These are phyloP conservation scores for Erinaceus europaeus DNA, from an alignment of 2,113 vertebrate species.

Conservation along the genomic window DNA sequence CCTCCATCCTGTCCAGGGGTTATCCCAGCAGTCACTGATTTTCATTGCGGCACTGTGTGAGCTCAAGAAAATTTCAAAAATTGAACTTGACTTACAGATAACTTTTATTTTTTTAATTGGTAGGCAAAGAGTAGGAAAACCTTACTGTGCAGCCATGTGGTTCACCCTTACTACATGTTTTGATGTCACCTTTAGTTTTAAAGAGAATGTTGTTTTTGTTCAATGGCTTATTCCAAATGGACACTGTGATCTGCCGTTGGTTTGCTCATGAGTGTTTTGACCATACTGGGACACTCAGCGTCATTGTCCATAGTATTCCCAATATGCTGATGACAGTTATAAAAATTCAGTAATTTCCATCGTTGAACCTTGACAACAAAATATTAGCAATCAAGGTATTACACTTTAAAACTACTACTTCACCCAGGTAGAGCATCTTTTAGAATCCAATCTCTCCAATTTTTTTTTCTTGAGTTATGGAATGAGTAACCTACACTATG, in stretches of 20 bases:
- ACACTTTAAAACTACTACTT: slow-evolving; percentile 61
- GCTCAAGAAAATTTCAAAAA: slow-evolving; percentile 56
- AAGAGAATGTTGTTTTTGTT: neutral
- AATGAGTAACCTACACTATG: slow-evolving; percentile 74
- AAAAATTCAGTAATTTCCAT: slow-evolving; percentile 76
- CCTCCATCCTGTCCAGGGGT: slow-evolving; percentile 52
- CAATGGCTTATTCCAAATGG: slow-evolving; percentile 11
- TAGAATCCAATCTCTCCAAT: slow-evolving; percentile 63
- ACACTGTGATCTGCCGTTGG: neutral
- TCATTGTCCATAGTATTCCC: slow-evolving; percentile 70
- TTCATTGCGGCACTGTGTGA: slow-evolving; percentile 1
- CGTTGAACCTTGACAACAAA: slow-evolving; percentile 64
- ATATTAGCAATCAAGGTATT: slow-evolving; percentile 67
- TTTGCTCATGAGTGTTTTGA: slow-evolving; percentile 74
- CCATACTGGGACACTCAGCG: slow-evolving; percentile 70
- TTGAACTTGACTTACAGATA: slow-evolving; percentile 61
- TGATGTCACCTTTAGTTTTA: neutral
- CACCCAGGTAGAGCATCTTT: slow-evolving; percentile 46
- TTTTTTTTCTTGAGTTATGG: slow-evolving; percentile 66
- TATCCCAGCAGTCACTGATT: slow-evolving; percentile 45
- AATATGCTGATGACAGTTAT: slow-evolving; percentile 75
- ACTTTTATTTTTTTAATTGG: slow-evolving; percentile 66
- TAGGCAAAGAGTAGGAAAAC: slow-evolving; percentile 61
- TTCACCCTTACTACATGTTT: slow-evolving; percentile 48
- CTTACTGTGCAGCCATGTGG: slow-evolving; percentile 18